A percentile compares a stretch with the other conserved stretches of the same genome.
These are phyloP conservation scores for Hirtodrosophila confusa DNA, from an alignment of 2,888 invertebrate species.

Conservation along the genomic window DNA sequence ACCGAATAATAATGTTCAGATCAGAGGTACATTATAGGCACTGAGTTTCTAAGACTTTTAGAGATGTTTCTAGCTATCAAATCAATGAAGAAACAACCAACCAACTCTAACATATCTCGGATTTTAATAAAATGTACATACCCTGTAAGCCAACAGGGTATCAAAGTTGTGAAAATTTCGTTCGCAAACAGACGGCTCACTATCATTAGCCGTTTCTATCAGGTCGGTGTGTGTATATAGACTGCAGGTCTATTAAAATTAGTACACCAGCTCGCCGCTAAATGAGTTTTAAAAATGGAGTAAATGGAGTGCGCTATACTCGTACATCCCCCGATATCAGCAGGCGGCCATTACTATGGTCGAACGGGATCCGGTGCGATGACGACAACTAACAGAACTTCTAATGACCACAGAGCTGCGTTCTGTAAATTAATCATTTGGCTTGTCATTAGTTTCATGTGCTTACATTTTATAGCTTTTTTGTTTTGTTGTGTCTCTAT, in stretches of 20 bases:
- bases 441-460: slow-evolving; percentile 65
- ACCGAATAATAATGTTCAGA: too few species aligned
- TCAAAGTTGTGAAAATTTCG: slow-evolving; percentile 33
- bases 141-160: slow-evolving; percentile 23
- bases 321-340: slow-evolving; percentile 18
- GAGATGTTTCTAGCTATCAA: too few species aligned
- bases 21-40: too few species aligned
- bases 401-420: slow-evolving; percentile 57
- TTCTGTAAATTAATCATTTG: slow-evolving; percentile 65
- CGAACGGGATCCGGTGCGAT: slow-evolving; percentile 24
- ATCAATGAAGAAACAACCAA: too few species aligned
- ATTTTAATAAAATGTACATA: too few species aligned
- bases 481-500: slow-evolving; percentile 11
- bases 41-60: too few species aligned
- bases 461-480: slow-evolving; percentile 33
- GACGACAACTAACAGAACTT: slow-evolving; percentile 51
- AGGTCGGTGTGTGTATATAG: slow-evolving; percentile 2
- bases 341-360: slow-evolving; percentile 43
- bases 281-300: slow-evolving; percentile 74
- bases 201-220: slow-evolving; percentile 56
- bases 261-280: slow-evolving; percentile 36
- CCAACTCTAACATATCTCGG: too few species aligned
- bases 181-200: slow-evolving; percentile 29
- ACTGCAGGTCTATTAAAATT: slow-evolving; percentile 53
- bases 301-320: slow-evolving; percentile 56